Percentiles rank a stretch among this genome's conserved stretches.
phyloP scores from a whole-genome alignment of 1,140 invertebrate species.

The Drosophila subpulchrella region DNA sequence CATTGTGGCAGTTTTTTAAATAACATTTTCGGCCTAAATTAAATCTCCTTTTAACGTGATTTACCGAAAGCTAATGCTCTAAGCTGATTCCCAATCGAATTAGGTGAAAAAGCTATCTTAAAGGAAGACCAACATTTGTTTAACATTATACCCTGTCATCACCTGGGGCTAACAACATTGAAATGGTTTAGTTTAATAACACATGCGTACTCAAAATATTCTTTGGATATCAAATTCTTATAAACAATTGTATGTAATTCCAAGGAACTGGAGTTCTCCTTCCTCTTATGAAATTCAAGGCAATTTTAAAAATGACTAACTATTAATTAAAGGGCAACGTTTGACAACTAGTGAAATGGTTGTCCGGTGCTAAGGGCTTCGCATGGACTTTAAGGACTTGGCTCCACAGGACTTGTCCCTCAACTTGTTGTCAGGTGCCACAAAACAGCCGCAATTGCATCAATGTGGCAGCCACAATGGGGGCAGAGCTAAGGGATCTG shows the following conservation, averaged over 20 bases:
- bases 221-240: not conserved
- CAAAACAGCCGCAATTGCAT: constrained; percentile 34
- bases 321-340: not conserved
- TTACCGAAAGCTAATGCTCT: not conserved
- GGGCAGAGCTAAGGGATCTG: not conserved
- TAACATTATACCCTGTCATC: not conserved
- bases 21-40: not conserved
- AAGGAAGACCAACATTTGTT: constrained; percentile 1
- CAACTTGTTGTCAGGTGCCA: constrained; percentile 16
- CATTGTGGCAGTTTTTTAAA: not conserved
- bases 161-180: constrained; percentile 8
- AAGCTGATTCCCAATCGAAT: constrained; percentile 9
- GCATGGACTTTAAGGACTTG: constrained; percentile 1
- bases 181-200: constrained; percentile 1
- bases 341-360: constrained; percentile 4
- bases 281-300: no score
- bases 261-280: no score
- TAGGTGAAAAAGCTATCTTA: constrained; percentile 5
- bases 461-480: constrained; percentile 12
- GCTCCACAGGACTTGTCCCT: constrained; percentile 1
- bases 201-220: not conserved
- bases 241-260: no score
- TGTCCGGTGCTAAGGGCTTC: constrained; percentile 20
- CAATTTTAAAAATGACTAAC: no score
- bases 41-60: not conserved